These are phyloP conservation scores for Gastracanthus pulcherrimus DNA, from an alignment of 2,888 invertebrate genomes.

Conservation along the genomic window DNA sequence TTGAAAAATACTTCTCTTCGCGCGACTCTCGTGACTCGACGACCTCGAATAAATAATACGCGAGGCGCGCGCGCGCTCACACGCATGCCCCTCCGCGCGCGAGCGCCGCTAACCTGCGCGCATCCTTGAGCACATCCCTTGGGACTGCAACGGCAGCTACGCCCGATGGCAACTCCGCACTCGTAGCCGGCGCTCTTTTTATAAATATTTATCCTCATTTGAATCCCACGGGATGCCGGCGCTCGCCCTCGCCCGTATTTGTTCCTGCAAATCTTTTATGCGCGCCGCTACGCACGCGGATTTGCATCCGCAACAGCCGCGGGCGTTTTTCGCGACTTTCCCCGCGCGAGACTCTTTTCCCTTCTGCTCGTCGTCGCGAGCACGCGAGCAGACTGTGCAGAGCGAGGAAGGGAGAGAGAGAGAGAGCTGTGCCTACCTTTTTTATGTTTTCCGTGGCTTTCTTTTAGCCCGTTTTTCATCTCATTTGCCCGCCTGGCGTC, in stretches of 20 bases:
- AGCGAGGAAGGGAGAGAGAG: too few species aligned
- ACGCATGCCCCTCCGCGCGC: too few species aligned
- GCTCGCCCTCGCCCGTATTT: conserved; percentile 63
- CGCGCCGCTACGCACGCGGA: conserved; percentile 64
- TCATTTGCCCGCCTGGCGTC: conserved; percentile 33
- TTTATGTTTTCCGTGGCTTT: conserved; percentile 54
- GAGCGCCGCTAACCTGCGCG: conserved; percentile 7
- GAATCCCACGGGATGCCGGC: conserved; percentile 68
- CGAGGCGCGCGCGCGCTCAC: background rate
- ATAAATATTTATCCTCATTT: conserved; percentile 76
- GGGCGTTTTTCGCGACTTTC: conserved; percentile 59
- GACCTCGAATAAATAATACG: conserved; percentile 54
- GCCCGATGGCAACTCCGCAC: conserved; percentile 15
- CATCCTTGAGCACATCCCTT: conserved; percentile 52
- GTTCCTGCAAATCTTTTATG: conserved; percentile 74
- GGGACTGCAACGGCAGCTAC: conserved; percentile 19
- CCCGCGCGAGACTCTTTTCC: conserved; percentile 57
- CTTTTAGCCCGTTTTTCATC: conserved; percentile 38
- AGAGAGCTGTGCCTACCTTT: background rate
- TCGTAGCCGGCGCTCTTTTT: conserved; percentile 68
- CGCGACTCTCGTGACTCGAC: background rate
- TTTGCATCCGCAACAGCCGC: conserved; percentile 72
- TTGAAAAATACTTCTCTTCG: conserved; percentile 61
- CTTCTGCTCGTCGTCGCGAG: background rate
- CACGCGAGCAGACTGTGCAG: too few species aligned